Evolutionary conservation across 2,888 invertebrate species (phyloP).

Genomic region (Melinaea marsaeus): DNA sequence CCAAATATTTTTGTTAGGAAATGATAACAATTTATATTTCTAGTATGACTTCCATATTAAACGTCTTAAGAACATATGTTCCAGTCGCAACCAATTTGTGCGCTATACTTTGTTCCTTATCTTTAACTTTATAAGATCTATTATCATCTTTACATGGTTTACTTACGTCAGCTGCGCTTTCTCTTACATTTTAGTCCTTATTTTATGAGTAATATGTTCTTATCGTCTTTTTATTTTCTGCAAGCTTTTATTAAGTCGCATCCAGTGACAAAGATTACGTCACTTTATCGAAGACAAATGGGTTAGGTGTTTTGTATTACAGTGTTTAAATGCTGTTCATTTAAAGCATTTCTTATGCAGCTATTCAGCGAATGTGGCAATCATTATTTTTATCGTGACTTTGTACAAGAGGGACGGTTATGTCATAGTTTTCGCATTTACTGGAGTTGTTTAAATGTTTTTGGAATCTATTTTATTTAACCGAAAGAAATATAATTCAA

Average conservation of each 20-base stretch:
- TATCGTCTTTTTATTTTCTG: not conserved
- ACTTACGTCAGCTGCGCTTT: not conserved
- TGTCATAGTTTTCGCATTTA: too few relatives aligned
- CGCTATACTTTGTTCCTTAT: slow-evolving; percentile 10
- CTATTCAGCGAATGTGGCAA: not conserved
- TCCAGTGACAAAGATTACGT: slow-evolving; percentile 17
- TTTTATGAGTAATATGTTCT: not conserved
- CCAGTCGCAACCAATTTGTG: slow-evolving; percentile 12
- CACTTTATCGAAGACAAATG: slow-evolving; percentile 22
- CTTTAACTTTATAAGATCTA: not conserved
- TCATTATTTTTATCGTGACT: not conserved
- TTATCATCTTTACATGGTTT: not conserved
- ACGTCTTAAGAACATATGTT: slow-evolving; percentile 12
- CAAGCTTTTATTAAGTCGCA: slow-evolving; percentile 15
- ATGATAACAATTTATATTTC: slow-evolving; percentile 12
- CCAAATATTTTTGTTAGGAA: slow-evolving; percentile 11
- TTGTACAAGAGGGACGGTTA: not conserved
- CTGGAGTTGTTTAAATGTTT: too few relatives aligned
- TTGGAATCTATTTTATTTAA: too few relatives aligned
- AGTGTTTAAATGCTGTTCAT: slow-evolving; percentile 5
- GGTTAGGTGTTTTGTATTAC: slow-evolving; percentile 17
- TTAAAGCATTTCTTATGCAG: slow-evolving; percentile 9
- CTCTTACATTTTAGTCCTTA: not conserved
- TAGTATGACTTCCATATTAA: slow-evolving; percentile 15
- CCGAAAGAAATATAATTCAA: too few relatives aligned